Conservation (phyloP, 2,888 invertebrate genomes). For the Nycteola revayana region DNA sequence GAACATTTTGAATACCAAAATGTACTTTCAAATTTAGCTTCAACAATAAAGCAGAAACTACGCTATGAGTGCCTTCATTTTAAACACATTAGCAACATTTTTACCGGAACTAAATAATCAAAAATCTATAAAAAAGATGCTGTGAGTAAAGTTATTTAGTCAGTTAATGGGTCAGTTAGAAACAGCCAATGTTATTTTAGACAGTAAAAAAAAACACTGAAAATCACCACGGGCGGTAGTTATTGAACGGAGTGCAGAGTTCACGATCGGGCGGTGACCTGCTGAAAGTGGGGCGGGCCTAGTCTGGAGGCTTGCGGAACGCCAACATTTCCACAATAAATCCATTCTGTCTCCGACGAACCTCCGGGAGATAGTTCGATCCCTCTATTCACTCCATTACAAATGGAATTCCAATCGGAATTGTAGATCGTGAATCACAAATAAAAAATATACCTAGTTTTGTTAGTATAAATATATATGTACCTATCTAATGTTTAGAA, state of each 20-base stretch:
- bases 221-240: constrained; percentile 39
- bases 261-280: constrained; percentile 76
- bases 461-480: too few species aligned
- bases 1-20: constrained; percentile 14
- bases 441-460: too few species aligned
- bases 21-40: constrained; percentile 1
- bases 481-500: too few species aligned
- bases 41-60: too few species aligned
- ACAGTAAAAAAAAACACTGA: too few species aligned
- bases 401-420: too few species aligned
- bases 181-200: too few species aligned
- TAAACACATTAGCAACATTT: constrained; percentile 14
- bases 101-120: background rate
- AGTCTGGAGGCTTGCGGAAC: constrained; percentile 53
- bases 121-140: constrained; percentile 1
- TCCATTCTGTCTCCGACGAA: constrained; percentile 31
- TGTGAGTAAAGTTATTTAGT: background rate
- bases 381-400: constrained; percentile 12
- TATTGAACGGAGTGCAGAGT: constrained; percentile 61
- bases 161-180: too few species aligned
- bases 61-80: constrained; percentile 7
- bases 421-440: too few species aligned
- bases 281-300: constrained; percentile 66
- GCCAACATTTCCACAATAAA: constrained; percentile 40
- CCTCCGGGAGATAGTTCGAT: constrained; percentile 22